These are phyloP conservation scores for Amorpha juglandis DNA, from an alignment of 2,888 invertebrate species.

Conservation along the genomic window DNA sequence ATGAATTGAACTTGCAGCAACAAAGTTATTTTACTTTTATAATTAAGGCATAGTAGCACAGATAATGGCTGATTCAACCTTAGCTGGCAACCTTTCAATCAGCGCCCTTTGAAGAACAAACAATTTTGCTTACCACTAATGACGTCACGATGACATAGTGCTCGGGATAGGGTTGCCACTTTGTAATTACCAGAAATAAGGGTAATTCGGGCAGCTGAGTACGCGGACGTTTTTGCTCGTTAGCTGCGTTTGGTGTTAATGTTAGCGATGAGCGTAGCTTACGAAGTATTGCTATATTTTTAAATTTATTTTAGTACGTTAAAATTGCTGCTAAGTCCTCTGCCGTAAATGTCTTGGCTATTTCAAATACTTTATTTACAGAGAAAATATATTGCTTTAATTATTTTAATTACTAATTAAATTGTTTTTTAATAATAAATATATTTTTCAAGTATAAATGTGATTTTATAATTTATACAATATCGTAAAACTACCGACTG, in stretches of 20 bases:
- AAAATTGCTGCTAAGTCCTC: neutral
- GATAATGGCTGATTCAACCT: conserved; percentile 48
- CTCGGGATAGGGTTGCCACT: conserved; percentile 65
- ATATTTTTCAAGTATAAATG: no score
- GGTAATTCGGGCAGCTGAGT: conserved; percentile 74
- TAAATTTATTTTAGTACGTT: no score
- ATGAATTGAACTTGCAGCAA: neutral
- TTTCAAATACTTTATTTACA: no score
- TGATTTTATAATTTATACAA: neutral
- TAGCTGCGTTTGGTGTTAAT: conserved; percentile 47
- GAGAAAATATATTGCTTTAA: no score
- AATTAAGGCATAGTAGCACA: conserved; percentile 31
- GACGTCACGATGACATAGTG: conserved; percentile 80
- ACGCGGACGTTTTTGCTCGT: conserved; percentile 75
- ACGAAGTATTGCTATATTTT: neutral
- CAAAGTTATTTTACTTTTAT: neutral
- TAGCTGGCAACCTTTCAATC: conserved; percentile 49
- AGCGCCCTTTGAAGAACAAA: conserved; percentile 51
- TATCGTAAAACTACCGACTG: neutral
- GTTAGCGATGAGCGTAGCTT: conserved; percentile 30
- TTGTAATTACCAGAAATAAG: conserved; percentile 80
- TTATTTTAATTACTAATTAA: no score
- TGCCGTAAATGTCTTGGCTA: neutral
- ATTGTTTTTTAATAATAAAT: no score
- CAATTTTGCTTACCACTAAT: conserved; percentile 77